phyloP scores from a whole-genome alignment of 2,888 invertebrate genomes.

The Graphium colonna region DNA sequence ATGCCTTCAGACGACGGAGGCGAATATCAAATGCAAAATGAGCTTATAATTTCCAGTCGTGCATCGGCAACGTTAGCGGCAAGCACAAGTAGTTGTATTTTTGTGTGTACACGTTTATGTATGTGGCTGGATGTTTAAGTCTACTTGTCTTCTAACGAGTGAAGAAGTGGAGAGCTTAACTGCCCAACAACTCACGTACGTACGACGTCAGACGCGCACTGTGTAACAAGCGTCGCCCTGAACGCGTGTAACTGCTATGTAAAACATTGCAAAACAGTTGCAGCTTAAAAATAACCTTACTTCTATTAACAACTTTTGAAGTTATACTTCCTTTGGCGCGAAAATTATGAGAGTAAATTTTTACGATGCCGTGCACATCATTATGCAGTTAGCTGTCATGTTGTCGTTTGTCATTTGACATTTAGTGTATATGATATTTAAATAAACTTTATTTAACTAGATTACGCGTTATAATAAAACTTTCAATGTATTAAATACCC shows the following conservation, averaged over 20 bases:
- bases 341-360: too few species aligned
- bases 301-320: too few species aligned
- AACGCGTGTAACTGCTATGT: slow-evolving; percentile 33
- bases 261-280: too few species aligned
- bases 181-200: slow-evolving; percentile 11
- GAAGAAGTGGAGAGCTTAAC: slow-evolving; percentile 16
- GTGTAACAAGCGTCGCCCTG: slow-evolving; percentile 51
- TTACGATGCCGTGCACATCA: too few species aligned
- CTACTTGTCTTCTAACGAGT: slow-evolving; percentile 22
- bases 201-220: slow-evolving; percentile 47
- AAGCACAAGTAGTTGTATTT: slow-evolving; percentile 16
- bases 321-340: too few species aligned
- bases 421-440: too few species aligned
- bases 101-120: slow-evolving; percentile 1
- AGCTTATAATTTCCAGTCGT: slow-evolving; percentile 4
- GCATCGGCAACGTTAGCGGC: slow-evolving; percentile 8
- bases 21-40: background rate
- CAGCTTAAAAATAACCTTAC: too few species aligned
- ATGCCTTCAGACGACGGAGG: background rate
- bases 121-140: slow-evolving; percentile 18
- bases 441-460: too few species aligned
- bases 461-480: too few species aligned
- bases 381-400: too few species aligned
- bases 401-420: too few species aligned
- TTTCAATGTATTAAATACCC: too few species aligned